Conservation (phyloP, 2,888 invertebrate genomes). For the Trissoscelio sp. region DNA sequence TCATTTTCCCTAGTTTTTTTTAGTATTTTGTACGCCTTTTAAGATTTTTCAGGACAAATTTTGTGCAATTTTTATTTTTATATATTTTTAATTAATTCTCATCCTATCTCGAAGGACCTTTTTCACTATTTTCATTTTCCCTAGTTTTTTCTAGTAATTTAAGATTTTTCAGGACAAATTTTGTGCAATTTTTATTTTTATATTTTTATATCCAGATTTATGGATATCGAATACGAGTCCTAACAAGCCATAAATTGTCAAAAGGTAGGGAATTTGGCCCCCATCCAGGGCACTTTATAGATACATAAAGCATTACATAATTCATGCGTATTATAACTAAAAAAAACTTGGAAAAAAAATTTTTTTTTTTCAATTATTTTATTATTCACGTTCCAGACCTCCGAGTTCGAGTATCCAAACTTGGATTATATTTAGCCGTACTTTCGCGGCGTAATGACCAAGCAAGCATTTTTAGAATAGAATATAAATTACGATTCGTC, state of each 20-base stretch:
- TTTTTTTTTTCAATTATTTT: no score
- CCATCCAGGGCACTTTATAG: slow-evolving; percentile 58
- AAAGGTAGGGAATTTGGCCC: slow-evolving; percentile 47
- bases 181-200: no score
- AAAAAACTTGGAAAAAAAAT: no score
- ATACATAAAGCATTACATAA: slow-evolving; percentile 50
- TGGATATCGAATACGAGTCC: slow-evolving; percentile 43
- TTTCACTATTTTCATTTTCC: no score
- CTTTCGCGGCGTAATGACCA: slow-evolving; percentile 25
- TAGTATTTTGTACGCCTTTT: no score
- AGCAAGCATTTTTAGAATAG: slow-evolving; percentile 27
- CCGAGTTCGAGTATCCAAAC: slow-evolving; percentile 17
- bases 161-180: no score
- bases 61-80: no score
- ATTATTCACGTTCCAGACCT: slow-evolving; percentile 28
- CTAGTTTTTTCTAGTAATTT: no score
- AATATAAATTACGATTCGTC: slow-evolving; percentile 40
- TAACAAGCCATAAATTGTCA: slow-evolving; percentile 55
- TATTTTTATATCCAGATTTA: slow-evolving; percentile 20
- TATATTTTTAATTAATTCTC: no score
- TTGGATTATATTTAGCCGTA: slow-evolving; percentile 34
- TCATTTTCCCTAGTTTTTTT: no score
- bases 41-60: no score
- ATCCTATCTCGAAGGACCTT: no score
- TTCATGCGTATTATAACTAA: slow-evolving; percentile 37